Evolutionary conservation across 2,888 invertebrate species (phyloP), one percentile per base, ranked within the genome.

Genomic region (Phasia obesa): DNA sequence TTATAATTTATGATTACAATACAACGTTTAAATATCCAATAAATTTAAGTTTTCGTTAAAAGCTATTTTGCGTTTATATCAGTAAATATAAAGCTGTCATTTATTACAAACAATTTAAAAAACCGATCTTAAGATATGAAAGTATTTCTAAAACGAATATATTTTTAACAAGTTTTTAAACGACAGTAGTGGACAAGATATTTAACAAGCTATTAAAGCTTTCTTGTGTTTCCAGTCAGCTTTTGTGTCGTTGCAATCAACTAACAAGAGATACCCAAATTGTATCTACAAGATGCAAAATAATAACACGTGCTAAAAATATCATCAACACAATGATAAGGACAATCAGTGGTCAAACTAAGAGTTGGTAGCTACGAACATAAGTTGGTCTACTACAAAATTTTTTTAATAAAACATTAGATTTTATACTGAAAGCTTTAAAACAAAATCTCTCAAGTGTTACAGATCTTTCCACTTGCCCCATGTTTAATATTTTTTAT

Each of bases 231-330:
- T 23, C 23, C 42, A 60, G 21, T 1, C 44, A 17, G 31, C 76
- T 69, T 77, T 77, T 73, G 60, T 64, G 73, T 31, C 31, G 31
- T 44, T 21, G 62, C 69, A 73, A 73, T 70, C 78, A 73, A 13
- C 44, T 51, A 73, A 67, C 51, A 73, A 73, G 55, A 64, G 15
- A n/a, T 25, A 13, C 1, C 62, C 7, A 31, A 47, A 17, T n/a
- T n/a, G n/a, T n/a, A 15, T 55, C 64, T 4, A 60, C 59, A 25
- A 67, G 59, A 13, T 64, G 13, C 38, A 55, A 35, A 31, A 69
- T 35, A 62, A 42, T 42, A 84, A 80, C 84, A 80, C 80, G 80
- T 84, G 84, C 84, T 80, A 31, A 73, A 80, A 65, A 69, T 75
- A 77, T 53, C 59, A 76, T 51, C 69, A 51, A 67, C 17, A 82